Evolutionary conservation across 2,888 invertebrate genomes (phyloP).

Genomic region (Julus scandinavius): DNA sequence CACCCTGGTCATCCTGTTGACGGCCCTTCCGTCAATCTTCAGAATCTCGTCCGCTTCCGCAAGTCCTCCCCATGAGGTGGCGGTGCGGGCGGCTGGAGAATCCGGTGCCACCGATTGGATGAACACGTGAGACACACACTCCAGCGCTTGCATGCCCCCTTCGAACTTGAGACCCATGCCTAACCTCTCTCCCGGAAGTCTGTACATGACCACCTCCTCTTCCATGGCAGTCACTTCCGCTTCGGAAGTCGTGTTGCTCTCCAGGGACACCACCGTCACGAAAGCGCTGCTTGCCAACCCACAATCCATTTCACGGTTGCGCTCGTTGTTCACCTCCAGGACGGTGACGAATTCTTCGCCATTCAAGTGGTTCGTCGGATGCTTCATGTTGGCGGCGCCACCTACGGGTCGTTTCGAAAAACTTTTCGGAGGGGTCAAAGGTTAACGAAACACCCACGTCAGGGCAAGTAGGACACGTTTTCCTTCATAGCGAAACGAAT

Average conservation of each 20-base stretch:
- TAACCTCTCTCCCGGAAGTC: conserved; percentile 87
- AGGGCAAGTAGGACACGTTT: neutral
- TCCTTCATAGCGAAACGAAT: neutral
- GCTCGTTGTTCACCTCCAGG: conserved; percentile 44
- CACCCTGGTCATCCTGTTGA: conserved; percentile 82
- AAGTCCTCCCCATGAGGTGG: conserved; percentile 83
- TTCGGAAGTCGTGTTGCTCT: neutral
- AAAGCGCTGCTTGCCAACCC: neutral
- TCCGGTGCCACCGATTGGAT: conserved; percentile 90
- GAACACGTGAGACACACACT: conserved; percentile 82
- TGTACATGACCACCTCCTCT: conserved; percentile 78
- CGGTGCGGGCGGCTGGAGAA: conserved; percentile 86
- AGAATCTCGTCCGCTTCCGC: conserved; percentile 90
- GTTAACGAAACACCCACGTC: neutral
- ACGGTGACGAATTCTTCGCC: conserved; percentile 39
- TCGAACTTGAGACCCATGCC: conserved; percentile 93
- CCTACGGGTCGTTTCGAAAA: neutral
- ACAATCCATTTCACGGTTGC: conserved; percentile 28
- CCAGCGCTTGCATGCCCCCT: conserved; percentile 84
- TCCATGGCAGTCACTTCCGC: neutral
- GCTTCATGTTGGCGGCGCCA: neutral
- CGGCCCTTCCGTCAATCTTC: conserved; percentile 83
- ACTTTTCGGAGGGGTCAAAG: neutral
- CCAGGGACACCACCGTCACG: conserved; percentile 50
- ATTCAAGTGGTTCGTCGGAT: neutral